These are phyloP conservation scores for Macroteleia sp. DNA, from an alignment of 2,888 invertebrate species.

Conservation along the genomic window DNA sequence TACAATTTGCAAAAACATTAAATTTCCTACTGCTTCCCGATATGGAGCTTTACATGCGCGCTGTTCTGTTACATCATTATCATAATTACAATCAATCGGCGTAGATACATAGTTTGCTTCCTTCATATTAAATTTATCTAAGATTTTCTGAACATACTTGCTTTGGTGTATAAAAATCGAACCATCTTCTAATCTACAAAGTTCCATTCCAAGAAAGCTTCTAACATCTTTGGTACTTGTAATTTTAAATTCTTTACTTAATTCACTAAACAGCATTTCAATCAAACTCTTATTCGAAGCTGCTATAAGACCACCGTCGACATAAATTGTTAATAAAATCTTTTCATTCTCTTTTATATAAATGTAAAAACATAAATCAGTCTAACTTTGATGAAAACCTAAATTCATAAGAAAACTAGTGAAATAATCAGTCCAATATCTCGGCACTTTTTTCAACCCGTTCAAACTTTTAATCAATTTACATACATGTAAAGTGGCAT, in stretches of 20 bases:
- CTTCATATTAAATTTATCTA: conserved; percentile 14
- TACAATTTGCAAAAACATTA: conserved; percentile 41
- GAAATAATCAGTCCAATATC: conserved; percentile 38
- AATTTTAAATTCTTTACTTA: background rate
- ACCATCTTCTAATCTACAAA: background rate
- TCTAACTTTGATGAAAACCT: conserved; percentile 7
- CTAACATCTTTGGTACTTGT: conserved; percentile 6
- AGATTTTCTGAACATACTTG: conserved; percentile 12
- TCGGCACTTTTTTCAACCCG: conserved; percentile 37
- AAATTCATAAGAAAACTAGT: conserved; percentile 9
- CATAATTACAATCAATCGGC: conserved; percentile 8
- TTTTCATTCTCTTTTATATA: conserved; percentile 3
- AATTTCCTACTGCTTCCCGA: conserved; percentile 53
- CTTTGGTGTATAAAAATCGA: conserved; percentile 23
- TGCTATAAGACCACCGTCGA: conserved; percentile 26
- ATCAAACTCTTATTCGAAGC: conserved; percentile 1
- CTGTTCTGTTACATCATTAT: background rate
- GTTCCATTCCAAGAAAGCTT: conserved; percentile 17
- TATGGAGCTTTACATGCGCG: conserved; percentile 11
- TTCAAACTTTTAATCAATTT: conserved; percentile 38
- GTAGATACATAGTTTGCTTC: conserved; percentile 21
- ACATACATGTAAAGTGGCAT: conserved; percentile 39
- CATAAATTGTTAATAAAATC: conserved; percentile 21
- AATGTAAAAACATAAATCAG: conserved; percentile 29
- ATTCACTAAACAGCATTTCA: background rate